These are phyloP conservation scores for Hormaphis cornu DNA, from an alignment of 1,140 invertebrate species.

Conservation along the genomic window DNA sequence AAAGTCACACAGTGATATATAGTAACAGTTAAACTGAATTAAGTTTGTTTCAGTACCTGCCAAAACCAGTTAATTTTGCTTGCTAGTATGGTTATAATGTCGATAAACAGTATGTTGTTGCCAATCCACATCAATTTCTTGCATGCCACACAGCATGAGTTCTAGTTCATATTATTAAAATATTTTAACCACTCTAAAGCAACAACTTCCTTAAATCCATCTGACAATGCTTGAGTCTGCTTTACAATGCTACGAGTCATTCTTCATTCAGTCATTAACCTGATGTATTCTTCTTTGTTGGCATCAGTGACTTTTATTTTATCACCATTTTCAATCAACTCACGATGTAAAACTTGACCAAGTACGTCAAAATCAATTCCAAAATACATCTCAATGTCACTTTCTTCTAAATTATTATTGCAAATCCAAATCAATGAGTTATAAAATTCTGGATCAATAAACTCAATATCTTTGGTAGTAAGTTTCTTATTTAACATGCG, in stretches of 20 bases:
- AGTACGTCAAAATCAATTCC: slow-evolving; percentile 96
- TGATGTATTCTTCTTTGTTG: slow-evolving; percentile 94
- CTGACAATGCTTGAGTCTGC: slow-evolving; percentile 83
- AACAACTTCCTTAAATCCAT: slow-evolving; percentile 92
- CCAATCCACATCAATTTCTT: slow-evolving; percentile 99
- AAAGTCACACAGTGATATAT: too few relatives aligned
- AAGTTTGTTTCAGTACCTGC: slow-evolving; percentile 58
- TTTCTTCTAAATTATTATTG: slow-evolving; percentile 95
- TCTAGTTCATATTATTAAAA: slow-evolving; percentile 92
- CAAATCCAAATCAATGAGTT: slow-evolving; percentile 92
- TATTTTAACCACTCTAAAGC: slow-evolving; percentile 94
- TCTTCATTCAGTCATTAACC: slow-evolving; percentile 86
- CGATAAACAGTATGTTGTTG: slow-evolving; percentile 91
- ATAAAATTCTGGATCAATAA: slow-evolving; percentile 97
- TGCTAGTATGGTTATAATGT: slow-evolving; percentile 91
- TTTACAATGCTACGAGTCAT: slow-evolving; percentile 91
- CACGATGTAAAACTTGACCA: slow-evolving; percentile 85
- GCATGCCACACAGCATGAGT: slow-evolving; percentile 91
- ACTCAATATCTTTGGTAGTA: slow-evolving; percentile 96
- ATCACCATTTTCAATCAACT: slow-evolving; percentile 77
- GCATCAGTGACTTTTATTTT: slow-evolving; percentile 76
- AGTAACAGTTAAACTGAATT: background rate
- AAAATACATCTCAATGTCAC: slow-evolving; percentile 93
- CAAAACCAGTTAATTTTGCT: slow-evolving; percentile 96
- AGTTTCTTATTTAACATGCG: slow-evolving; percentile 98